Conservation (phyloP, 1,140 invertebrate species). For the Oreohelix idahoensis region DNA sequence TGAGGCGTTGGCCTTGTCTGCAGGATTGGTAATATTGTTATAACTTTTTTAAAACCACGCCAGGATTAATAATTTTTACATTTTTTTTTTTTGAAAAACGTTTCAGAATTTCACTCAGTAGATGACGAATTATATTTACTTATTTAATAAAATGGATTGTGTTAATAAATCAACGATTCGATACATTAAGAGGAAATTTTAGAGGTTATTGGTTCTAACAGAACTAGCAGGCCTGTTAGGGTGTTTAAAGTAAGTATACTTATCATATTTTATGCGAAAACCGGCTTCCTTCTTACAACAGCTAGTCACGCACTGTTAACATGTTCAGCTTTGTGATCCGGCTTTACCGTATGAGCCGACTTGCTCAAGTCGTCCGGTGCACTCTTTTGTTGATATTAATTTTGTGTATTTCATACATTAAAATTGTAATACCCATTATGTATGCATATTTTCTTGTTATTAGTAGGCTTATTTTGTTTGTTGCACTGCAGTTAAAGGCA, state of each 20-base stretch:
- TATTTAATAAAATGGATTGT: no score
- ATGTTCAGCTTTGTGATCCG: neutral
- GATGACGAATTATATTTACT: neutral
- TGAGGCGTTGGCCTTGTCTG: neutral
- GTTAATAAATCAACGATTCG: no score
- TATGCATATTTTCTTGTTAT: no score
- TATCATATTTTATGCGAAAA: neutral
- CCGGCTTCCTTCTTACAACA: neutral
- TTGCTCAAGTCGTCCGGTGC: no score
- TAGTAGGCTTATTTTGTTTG: no score
- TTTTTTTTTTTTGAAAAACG: neutral
- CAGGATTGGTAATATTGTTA: neutral
- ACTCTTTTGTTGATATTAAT: no score
- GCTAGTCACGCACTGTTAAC: neutral
- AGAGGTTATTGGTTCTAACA: no score
- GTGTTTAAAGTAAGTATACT: conserved; percentile 3
- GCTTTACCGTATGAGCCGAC: no score
- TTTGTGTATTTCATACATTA: no score
- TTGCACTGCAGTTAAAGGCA: no score
- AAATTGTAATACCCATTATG: no score
- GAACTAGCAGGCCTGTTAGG: neutral
- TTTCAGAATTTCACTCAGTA: neutral
- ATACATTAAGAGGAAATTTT: neutral
- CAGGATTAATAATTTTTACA: neutral
- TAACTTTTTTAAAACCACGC: no score